Conservation (phyloP, 64 coral and sea anemone species). For the Stylophora pistillata region DNA sequence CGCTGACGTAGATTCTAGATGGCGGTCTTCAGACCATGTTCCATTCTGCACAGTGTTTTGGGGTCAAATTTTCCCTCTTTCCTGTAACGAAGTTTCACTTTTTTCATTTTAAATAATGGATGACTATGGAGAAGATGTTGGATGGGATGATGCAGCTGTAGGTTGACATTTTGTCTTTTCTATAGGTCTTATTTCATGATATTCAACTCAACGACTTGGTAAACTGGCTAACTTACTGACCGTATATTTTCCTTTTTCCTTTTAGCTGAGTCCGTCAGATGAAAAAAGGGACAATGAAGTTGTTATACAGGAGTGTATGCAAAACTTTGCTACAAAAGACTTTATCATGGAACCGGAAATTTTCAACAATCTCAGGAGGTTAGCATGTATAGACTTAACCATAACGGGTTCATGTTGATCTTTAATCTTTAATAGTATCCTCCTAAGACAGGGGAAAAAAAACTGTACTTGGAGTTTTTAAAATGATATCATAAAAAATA, state of each 20-base stretch:
- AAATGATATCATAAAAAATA: no score
- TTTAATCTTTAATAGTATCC: no score
- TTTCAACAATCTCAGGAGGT: slow-evolving; percentile 96
- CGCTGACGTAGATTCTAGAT: background rate
- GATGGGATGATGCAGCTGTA: slow-evolving; percentile 95
- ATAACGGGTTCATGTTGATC: no score
- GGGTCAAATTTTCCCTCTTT: background rate
- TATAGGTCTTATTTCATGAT: no score
- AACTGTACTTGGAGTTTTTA: no score
- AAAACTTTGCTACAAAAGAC: slow-evolving; percentile 91
- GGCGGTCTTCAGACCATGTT: background rate
- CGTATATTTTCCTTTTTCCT: background rate
- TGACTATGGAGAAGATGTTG: slow-evolving; percentile 95
- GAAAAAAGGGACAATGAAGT: slow-evolving; percentile 92
- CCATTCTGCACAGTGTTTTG: background rate
- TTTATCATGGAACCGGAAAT: slow-evolving; percentile 99
- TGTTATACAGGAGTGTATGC: slow-evolving; percentile 81
- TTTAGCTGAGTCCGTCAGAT: slow-evolving; percentile 75
- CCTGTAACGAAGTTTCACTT: background rate
- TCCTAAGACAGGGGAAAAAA: no score
- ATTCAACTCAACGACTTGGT: no score
- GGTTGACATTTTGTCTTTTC: slow-evolving; percentile 11
- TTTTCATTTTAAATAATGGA: slow-evolving; percentile 58
- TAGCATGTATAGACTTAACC: background rate
- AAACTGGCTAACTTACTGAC: no score